Base-by-base conservation (phyloP, 2,888 invertebrate genomes). In the Ryuthela nishihirai region DNA sequence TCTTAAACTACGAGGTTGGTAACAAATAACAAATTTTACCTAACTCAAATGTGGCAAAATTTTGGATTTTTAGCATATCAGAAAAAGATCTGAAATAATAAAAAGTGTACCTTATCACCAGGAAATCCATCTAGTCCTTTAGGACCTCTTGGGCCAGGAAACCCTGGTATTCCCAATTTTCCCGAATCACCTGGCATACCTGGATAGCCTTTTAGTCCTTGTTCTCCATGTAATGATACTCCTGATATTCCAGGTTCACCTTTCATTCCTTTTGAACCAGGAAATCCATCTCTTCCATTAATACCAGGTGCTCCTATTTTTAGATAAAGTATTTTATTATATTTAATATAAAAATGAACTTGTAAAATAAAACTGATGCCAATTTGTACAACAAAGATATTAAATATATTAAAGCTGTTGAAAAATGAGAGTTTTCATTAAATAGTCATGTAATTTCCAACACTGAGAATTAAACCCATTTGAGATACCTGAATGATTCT, bases 301-400 rank as follows among this genome's bases (percentile, higher is more conserved):
- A 9, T 25, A 18, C 59, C 59, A 6, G 42, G 21, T 21, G 48
- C 21, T 17, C 59, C 59, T 59, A 5, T 0, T 43, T n/a, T n/a
- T n/a, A n/a, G n/a, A n/a, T n/a, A n/a, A n/a, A n/a, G n/a, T n/a
- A n/a, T n/a, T n/a, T n/a, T n/a, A n/a, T n/a, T n/a, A n/a, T n/a
- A 69, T 43, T 44, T 15, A 24, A 39, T 4, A 25, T 35, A n/a
- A 20, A 17, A 23, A 44, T 53, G 18, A 23, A 54, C 64, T 66
- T 90, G 91, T 54, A 85, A 84, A 59, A 81, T 81, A 65, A 91
- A 91, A 35, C 80, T 80, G 73, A 89, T 87, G 69, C 92, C 91
- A 76, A 85, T 87, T 6, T 83, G 77, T 21, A 85, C 84, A n/a
- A n/a, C n/a, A n/a, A n/a, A n/a, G n/a, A n/a, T n/a, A n/a, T n/a